These are phyloP conservation scores for Platycheirus albimanus DNA, from an alignment of 2,888 invertebrate species.

Conservation along the genomic window DNA sequence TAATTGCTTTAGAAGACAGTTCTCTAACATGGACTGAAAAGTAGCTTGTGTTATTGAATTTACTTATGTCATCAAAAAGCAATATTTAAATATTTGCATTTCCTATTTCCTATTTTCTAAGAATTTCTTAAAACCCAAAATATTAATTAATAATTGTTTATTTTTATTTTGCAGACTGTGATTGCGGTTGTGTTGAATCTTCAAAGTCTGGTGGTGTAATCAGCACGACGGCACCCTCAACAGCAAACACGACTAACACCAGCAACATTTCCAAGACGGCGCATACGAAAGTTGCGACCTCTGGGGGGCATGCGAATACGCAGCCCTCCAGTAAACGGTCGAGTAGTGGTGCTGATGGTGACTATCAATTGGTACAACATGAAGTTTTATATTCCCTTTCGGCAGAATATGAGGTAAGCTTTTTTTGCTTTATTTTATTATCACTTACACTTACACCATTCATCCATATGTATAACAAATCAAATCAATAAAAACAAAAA, in stretches of 20 bases:
- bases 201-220: conserved; percentile 69
- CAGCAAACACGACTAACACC: conserved; percentile 76
- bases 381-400: conserved; percentile 98
- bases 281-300: conserved; percentile 83
- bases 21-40: no score
- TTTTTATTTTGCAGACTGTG: conserved; percentile 78
- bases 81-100: no score
- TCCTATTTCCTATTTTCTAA: no score
- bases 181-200: conserved; percentile 83
- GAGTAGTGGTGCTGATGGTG: conserved; percentile 95
- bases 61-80: no score
- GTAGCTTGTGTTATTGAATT: no score
- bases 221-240: conserved; percentile 76
- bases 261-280: conserved; percentile 83
- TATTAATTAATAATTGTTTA: neutral
- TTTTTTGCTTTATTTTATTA: no score
- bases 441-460: no score
- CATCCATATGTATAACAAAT: neutral
- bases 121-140: neutral
- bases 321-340: conserved; percentile 87
- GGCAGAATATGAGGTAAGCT: conserved; percentile 89
- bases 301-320: conserved; percentile 84
- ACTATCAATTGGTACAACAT: conserved; percentile 99
- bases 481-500: neutral
- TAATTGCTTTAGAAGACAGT: no score